Conservation (phyloP, 2,113 vertebrate genomes). For the Anolis sagrei region DNA sequence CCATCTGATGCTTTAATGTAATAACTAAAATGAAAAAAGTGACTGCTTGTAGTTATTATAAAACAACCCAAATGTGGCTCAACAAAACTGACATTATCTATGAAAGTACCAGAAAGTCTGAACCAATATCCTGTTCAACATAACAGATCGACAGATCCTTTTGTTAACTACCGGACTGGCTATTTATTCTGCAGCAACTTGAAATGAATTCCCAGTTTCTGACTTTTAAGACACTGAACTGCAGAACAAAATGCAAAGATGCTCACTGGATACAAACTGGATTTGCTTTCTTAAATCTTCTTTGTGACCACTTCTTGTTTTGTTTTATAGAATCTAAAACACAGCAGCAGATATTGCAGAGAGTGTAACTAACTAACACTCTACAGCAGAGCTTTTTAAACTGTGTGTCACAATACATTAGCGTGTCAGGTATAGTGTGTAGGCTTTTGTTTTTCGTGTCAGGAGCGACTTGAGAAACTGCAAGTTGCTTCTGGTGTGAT, state of each 20-base stretch:
- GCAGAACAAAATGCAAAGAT: background rate
- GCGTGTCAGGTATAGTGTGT: too few relatives aligned
- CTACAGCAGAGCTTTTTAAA: too few relatives aligned
- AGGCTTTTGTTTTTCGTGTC: too few relatives aligned
- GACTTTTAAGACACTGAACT: background rate
- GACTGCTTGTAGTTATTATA: fast-evolving
- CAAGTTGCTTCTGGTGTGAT: too few relatives aligned
- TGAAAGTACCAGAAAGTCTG: background rate
- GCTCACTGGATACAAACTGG: background rate
- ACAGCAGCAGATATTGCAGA: background rate
- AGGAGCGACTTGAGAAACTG: too few relatives aligned
- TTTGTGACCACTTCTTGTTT: background rate
- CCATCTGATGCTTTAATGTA: background rate
- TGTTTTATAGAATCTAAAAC: background rate
- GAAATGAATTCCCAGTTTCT: background rate
- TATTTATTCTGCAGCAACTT: background rate
- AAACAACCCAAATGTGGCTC: background rate
- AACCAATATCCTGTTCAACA: conserved; percentile 5
- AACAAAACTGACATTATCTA: conserved; percentile 19
- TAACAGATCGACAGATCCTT: background rate
- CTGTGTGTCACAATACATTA: too few relatives aligned
- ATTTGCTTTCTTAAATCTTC: background rate
- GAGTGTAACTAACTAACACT: too few relatives aligned
- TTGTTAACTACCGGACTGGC: background rate
- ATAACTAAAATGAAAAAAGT: background rate